Evolutionary conservation across 2,113 vertebrate species (phyloP).

Genomic region (Pterocles gutturalis): DNA sequence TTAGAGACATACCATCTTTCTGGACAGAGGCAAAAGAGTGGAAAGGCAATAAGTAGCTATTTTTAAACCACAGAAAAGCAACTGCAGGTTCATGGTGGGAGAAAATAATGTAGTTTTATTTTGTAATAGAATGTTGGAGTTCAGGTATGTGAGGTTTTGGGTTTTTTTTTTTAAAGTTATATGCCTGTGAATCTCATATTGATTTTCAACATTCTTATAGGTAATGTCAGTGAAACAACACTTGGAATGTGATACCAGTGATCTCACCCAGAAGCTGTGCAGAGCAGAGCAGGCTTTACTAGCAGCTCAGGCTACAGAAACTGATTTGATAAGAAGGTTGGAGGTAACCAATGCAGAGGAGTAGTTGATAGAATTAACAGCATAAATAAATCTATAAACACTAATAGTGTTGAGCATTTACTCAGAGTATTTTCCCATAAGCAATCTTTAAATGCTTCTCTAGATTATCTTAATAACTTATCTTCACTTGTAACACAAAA

Average conservation of each 20-base stretch:
- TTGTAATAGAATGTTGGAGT: background rate
- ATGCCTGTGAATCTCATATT: background rate
- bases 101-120: background rate
- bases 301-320: constrained; percentile 77
- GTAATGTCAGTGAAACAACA: constrained; percentile 73
- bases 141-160: background rate
- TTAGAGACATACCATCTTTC: background rate
- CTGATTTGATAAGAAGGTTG: constrained; percentile 79
- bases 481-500: background rate
- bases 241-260: constrained; percentile 78
- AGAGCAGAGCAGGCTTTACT: constrained; percentile 81
- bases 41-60: background rate
- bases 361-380: background rate
- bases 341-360: constrained; percentile 75
- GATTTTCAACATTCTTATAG: constrained; percentile 55
- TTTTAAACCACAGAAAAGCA: background rate
- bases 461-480: background rate
- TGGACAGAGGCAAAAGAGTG: background rate
- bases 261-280: constrained; percentile 81
- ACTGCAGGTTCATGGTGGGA: background rate
- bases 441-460: background rate
- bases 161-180: no score
- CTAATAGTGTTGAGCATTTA: background rate
- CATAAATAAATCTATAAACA: background rate
- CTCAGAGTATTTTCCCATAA: background rate